Evolutionary conservation across 2,113 vertebrate genomes (phyloP).

Genomic region (Falco punctatus): DNA sequence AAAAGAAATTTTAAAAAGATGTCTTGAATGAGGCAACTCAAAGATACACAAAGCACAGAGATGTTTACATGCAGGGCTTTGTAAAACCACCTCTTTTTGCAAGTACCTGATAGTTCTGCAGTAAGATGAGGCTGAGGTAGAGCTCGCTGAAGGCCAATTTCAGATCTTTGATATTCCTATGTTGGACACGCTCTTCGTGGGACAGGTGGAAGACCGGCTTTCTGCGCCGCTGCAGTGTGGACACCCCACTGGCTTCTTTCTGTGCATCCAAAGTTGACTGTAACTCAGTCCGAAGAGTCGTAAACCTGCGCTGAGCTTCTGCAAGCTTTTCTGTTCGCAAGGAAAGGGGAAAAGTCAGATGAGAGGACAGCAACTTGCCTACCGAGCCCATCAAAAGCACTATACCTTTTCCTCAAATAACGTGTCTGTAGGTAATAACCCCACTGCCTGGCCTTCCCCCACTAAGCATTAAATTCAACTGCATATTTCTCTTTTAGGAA

Average conservation of each 20-base stretch:
- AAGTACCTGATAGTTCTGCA: slow-evolving; percentile 97
- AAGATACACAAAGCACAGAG: neutral
- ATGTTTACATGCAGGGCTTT: rapidly evolving
- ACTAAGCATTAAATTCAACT: rapidly evolving
- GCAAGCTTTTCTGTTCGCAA: slow-evolving; percentile 89
- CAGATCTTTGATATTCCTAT: slow-evolving; percentile 96
- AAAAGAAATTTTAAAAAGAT: neutral
- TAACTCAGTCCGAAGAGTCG: slow-evolving; percentile 94
- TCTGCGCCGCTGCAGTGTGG: slow-evolving; percentile 84
- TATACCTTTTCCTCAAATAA: rapidly evolving
- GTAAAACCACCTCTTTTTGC: neutral
- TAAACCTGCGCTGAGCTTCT: slow-evolving; percentile 92
- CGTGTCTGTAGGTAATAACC: rapidly evolving
- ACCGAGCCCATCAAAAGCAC: neutral
- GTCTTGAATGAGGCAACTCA: rapidly evolving
- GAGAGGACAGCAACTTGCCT: neutral
- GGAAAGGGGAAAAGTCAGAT: neutral
- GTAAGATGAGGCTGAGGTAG: slow-evolving; percentile 99
- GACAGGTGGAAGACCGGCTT: slow-evolving; percentile 94
- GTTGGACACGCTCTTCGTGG: slow-evolving; percentile 93
- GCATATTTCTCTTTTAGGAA: rapidly evolving
- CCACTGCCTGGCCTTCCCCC: rapidly evolving
- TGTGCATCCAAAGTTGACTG: slow-evolving; percentile 94
- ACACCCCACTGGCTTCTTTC: slow-evolving; percentile 84
- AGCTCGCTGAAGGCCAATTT: slow-evolving; percentile 99